Evolutionary conservation across 2,797 vertebrate species (phyloP), one percentile per base, ranked within the genome.

Genomic region (Pseudochromis fuscus): DNA sequence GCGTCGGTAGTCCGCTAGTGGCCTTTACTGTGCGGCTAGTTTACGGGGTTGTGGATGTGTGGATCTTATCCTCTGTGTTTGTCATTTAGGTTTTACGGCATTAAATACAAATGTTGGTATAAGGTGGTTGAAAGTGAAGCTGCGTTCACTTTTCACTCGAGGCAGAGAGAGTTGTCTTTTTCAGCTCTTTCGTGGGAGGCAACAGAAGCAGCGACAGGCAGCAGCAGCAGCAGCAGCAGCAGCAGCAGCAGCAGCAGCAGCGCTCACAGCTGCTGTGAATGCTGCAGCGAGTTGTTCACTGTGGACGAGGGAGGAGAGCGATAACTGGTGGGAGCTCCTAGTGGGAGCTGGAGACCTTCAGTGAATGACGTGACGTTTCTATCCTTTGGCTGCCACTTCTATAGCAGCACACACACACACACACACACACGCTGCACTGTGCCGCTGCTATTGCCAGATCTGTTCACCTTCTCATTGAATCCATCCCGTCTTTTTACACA

Each of bases 261-360:
- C 4, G 33, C 74, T 83, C 68, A 33, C 78, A 65, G 69, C 72
- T 55, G 52, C 78, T 82, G 61, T 50, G 64, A 83, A 31, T 66
- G 69, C 81, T 57, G 80, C 83, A 75, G 72, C 46, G 68, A 84
- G 63, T 52, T 18, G 62, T 69, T 87, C 70, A 67, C 64, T 44
- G 67, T 82, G 77, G 73, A 67, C 56, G 73, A 76, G 63, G 70
- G 61, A 81, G 66, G 62, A 50, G 49, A 69, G 67, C 6, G 37
- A 57, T 78, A 71, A 68, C 86, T 70, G 67, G 59, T 76, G 79
- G 77, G 82, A 79, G 75, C 75, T 74, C 48, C 55, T 76, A 67
- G 57, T 79, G 60, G 70, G 72, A 78, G 75, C 61, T 44, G 58
- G 70, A 83, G 72, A 75, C 53, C 76, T 75, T 70, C 7, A 16